Base-by-base conservation (phyloP, 2,888 invertebrate genomes). In the Cephus sareptanus region DNA sequence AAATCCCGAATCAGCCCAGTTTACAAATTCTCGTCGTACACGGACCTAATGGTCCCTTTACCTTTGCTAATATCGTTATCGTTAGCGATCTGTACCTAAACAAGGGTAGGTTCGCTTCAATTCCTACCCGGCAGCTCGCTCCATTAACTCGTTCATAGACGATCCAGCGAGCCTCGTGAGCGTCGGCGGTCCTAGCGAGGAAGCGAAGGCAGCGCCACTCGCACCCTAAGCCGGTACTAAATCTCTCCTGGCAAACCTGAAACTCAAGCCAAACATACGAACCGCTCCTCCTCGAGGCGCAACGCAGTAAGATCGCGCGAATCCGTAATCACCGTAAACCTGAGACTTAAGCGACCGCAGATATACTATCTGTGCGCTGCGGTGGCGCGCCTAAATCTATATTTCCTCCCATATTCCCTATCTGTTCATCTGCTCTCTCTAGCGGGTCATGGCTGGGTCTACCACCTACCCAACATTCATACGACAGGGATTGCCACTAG, bases 111-210 rank as follows among this genome's bases (percentile, higher is more conserved):
- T 40, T 40, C 2, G 70, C 30, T 70, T 70, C 30, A 15, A 15
- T 70, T 70, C 70, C 30, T 33, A 31, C 70, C 33, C 70, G 70
- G 31, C 4, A 69, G 79, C 83, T 77, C 87, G 88, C 89, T 87
- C 90, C 89, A 90, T 90, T 90, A 90, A 90, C 89, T 88, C 89
- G 88, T 89, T 90, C 90, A 89, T 90, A 89, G 89, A 85, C 88
- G 87, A 88, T 87, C 87, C 80, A 81, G 75, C 81, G 79, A 85
- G 85, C 86, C 83, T 85, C 85, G 83, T 83, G 83, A 31, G 85
- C 83, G 81, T 84, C 85, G 40, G 15, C 40, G 40, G 6, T 15
- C 0, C 4, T 40, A 40, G 6, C 40, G 15, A 15, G 40, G 0
- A 40, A 15, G 15, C 40, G 40, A 40, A 40, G 40, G 40, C 40